Percentiles rank a stretch among this genome's conserved stretches.
Conservation (phyloP, 2,113 vertebrate species). For the Oncorhynchus kisutch region DNA sequence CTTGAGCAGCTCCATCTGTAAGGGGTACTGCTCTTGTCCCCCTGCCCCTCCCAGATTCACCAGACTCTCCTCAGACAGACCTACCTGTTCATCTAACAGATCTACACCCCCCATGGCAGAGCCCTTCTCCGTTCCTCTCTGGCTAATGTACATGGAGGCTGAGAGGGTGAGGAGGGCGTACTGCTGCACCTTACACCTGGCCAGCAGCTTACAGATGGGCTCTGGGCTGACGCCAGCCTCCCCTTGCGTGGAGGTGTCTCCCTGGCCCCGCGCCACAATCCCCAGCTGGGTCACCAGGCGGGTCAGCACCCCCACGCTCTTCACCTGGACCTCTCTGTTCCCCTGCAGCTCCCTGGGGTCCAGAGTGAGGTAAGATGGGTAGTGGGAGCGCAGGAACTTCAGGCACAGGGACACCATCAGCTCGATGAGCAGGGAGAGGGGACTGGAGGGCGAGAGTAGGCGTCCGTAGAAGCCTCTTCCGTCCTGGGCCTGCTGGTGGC, state of each 20-base stretch:
- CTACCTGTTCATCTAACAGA: slow-evolving; percentile 61
- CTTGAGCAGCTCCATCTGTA: slow-evolving; percentile 92
- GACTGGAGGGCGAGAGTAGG: slow-evolving; percentile 73
- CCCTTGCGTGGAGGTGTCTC: not conserved
- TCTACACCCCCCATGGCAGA: slow-evolving; percentile 4
- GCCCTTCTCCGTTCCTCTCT: slow-evolving; percentile 66
- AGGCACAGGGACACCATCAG: slow-evolving; percentile 89
- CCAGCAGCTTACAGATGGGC: slow-evolving; percentile 76
- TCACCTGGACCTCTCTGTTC: slow-evolving; percentile 94
- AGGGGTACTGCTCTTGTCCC: slow-evolving; percentile 87
- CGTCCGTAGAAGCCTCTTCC: slow-evolving; percentile 89
- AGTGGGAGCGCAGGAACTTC: slow-evolving; percentile 88
- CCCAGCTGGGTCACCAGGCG: slow-evolving; percentile 81
- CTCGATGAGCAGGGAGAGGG: slow-evolving; percentile 86
- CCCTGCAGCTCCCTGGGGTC: slow-evolving; percentile 82
- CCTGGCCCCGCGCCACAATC: slow-evolving; percentile 67
- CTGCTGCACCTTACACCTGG: slow-evolving; percentile 85
- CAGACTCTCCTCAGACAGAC: slow-evolving; percentile 83
- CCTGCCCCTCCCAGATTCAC: slow-evolving; percentile 83
- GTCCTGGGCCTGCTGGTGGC: slow-evolving; percentile 89
- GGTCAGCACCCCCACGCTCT: slow-evolving; percentile 89
- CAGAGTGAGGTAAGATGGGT: slow-evolving; percentile 83
- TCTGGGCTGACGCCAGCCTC: slow-evolving; percentile 60
- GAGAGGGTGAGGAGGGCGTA: slow-evolving; percentile 87
- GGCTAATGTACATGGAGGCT: slow-evolving; percentile 89